Evolutionary conservation across 2,888 invertebrate species (phyloP), one percentile per base, ranked within the genome.

Genomic region (Hypomecis punctinalis): DNA sequence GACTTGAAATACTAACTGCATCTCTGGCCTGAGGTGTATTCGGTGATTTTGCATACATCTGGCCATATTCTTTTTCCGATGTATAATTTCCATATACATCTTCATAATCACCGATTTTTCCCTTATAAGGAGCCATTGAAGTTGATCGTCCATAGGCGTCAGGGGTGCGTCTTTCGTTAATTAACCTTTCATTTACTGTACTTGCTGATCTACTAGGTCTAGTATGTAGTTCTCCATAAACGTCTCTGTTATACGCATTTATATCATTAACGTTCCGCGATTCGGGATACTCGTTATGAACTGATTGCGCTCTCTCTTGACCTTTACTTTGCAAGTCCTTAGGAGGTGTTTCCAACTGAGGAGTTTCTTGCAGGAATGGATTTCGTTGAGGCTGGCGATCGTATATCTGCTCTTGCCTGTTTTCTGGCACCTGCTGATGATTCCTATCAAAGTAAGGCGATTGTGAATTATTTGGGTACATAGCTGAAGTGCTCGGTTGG

Each of bases 71-170:
- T 76, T 89, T 83, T 71, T 88, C 89, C 6, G 80, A 71, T 1
- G 82, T 72, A 66, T 90, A 89, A 37, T 85, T 79, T 72, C 93
- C 73, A 80, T 94, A 97, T 23, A 97, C 95, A 76, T 97, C 97
- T 89, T 97, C 97, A 78, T 97, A 97, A 80, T 97, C 97, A 0
- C 94, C 94, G 42, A 91, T 87, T 76, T 87, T 89, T 46, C 84
- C 86, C 71, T 88, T 91, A 61, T 91, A 88, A 8, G 88, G 82
- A 9, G 83, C 90, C 84, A 92, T 94, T 72, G 88, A 83, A 46
- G 86, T 88, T 43, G 96, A 95, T 68, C 96, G 91, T 0, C 97
- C 96, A 78, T 97, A 97, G 9, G 96, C 96, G 78, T 97, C 97
- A 0, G 97, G 97, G 0, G 97, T 97, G 71, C 97, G 93, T 72